Conservation (phyloP, 1,140 invertebrate species). For the Nasonia giraulti region DNA sequence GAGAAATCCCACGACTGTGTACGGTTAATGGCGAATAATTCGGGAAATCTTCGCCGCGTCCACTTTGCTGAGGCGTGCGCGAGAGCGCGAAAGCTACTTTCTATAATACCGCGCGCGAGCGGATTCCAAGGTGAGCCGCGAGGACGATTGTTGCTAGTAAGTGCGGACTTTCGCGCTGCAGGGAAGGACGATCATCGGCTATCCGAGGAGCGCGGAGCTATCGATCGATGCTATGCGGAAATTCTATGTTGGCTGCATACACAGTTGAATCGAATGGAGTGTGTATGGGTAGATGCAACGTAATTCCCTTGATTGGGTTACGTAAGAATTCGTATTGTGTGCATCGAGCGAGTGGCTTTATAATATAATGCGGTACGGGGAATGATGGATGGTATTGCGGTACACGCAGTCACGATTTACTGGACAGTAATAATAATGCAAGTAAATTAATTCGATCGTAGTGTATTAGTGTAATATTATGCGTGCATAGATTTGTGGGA, state of each 20-base stretch:
- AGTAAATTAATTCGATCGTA: neutral
- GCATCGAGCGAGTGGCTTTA: neutral
- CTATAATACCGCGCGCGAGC: neutral
- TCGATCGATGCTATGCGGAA: slow-evolving; percentile 4
- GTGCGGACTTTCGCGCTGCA: slow-evolving; percentile 38
- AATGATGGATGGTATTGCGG: neutral
- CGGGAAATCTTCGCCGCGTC: slow-evolving; percentile 32
- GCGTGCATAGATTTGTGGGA: no score
- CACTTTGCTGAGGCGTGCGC: neutral
- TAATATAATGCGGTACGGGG: neutral
- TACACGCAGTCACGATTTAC: neutral
- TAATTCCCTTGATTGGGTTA: slow-evolving; percentile 10
- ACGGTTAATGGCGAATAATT: slow-evolving; percentile 25
- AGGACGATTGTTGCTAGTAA: slow-evolving; percentile 42
- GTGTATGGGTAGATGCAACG: neutral
- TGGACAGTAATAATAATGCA: neutral
- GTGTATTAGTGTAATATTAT: neutral
- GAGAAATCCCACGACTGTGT: slow-evolving; percentile 8
- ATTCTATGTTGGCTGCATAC: neutral
- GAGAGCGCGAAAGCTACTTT: slow-evolving; percentile 27
- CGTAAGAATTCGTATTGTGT: slow-evolving; percentile 17
- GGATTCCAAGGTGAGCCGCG: slow-evolving; percentile 29
- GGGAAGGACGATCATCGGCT: neutral
- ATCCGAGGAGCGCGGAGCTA: no score
- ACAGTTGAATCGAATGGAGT: no score